Percentiles rank a stretch among this genome's conserved stretches.
These are phyloP conservation scores for Theristicus caerulescens DNA, from an alignment of 2,113 vertebrate genomes.

Conservation along the genomic window DNA sequence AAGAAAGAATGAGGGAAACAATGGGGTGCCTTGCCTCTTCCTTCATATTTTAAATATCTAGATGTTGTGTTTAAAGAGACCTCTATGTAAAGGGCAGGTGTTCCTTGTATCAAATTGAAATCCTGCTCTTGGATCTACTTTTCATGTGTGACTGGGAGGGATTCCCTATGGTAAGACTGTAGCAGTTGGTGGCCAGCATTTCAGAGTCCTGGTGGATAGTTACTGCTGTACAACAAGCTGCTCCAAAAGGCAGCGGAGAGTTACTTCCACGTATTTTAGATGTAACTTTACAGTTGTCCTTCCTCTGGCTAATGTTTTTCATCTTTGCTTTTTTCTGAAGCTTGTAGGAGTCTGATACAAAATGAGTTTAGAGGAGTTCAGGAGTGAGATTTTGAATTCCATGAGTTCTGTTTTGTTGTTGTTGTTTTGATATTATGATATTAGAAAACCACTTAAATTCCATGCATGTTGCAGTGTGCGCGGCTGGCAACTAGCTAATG, in stretches of 20 bases:
- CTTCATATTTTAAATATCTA: not conserved
- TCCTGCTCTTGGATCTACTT: conserved; percentile 27
- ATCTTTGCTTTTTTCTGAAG: not conserved
- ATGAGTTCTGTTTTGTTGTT: not conserved
- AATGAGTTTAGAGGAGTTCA: not conserved
- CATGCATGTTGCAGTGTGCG: not conserved
- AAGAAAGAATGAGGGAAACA: not conserved
- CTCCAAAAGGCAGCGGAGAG: not conserved
- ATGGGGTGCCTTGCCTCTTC: not conserved
- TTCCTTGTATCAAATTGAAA: not conserved
- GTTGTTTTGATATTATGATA: not conserved
- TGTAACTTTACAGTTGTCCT: not conserved
- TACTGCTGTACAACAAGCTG: not conserved
- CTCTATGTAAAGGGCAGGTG: not conserved
- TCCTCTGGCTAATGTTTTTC: not conserved
- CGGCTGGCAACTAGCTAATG: not conserved
- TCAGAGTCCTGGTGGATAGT: conserved; percentile 1
- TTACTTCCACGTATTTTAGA: not conserved
- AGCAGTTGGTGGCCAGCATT: not conserved
- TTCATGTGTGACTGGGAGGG: conserved; percentile 6
- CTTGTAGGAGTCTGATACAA: not conserved
- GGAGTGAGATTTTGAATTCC: not conserved
- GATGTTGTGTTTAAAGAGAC: not conserved
- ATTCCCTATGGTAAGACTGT: not conserved
- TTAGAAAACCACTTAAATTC: not conserved